Evolutionary conservation across 53 echinoderm and acorn worm genomes (phyloP), one percentile per base, ranked within the genome.

Genomic region (Actinopyga echinites): DNA sequence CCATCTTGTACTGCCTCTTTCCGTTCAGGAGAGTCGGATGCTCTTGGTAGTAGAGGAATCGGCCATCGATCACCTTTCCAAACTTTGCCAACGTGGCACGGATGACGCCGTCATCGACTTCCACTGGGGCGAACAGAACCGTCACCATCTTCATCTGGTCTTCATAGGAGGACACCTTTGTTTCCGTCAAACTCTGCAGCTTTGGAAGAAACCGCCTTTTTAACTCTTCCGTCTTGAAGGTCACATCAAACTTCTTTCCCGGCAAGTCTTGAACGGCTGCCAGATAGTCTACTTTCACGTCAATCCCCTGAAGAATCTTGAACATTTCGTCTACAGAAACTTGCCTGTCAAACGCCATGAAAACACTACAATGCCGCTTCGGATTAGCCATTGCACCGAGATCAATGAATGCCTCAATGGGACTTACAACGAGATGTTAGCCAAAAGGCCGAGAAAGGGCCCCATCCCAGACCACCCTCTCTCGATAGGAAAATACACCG

Each of bases 51-150:
- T 44, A 33, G 1, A 69, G 60, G 6, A 52, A 64, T 11, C 83
- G 40, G n/a, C 82, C 83, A 29, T 69, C 80, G 12, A 85, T 1
- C 1, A 90, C 90, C n/a, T 86, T 38, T 19, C 89, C 85, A 57
- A 56, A 85, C 29, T 25, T 4, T 5, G 25, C 49, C 28, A 82
- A 29, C 0, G 79, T 79, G 4, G 22, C 3, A 0, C 83, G 42
- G 17, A 87, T 74, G 19, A 56, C 57, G 38, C 60, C 82, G 43
- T 87, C 83, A 58, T 90, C 49, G 38, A 83, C 19, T 38, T 75
- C 86, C 24, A 56, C 33, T 0, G 56, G 42, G 4, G 84, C 55
- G 55, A 83, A 64, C 4, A 80, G 42, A 2, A 67, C 69, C 15
- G 87, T 81, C 7, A 82, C 82, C 19, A 86, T 38, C 56, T 64